Percentiles rank a stretch among this genome's conserved stretches.
Conservation (phyloP, 2,113 vertebrate genomes). For the Pygoscelis antarcticus region DNA sequence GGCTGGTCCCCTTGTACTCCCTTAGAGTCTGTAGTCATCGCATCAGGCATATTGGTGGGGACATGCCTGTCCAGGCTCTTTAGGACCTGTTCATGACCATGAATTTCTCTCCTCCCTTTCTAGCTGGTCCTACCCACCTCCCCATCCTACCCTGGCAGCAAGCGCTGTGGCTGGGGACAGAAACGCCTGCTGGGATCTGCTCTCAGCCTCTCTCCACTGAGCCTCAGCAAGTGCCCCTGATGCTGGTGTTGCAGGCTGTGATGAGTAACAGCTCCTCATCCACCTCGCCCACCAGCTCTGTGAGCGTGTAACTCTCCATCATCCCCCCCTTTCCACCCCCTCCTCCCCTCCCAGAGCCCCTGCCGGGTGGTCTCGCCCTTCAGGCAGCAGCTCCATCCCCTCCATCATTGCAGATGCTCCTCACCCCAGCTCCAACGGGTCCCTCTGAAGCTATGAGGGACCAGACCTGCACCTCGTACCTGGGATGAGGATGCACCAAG, state of each 20-base stretch:
- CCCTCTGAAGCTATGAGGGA: background rate
- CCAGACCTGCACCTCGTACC: rapidly evolving
- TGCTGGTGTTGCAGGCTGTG: background rate
- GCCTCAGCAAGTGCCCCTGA: background rate
- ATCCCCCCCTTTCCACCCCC: too few species aligned
- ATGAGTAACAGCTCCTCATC: background rate
- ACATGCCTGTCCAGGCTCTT: background rate
- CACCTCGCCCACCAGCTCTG: background rate
- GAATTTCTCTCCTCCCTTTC: background rate
- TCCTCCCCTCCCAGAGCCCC: background rate
- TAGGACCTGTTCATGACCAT: background rate
- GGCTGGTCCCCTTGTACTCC: background rate
- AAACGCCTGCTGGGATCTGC: background rate
- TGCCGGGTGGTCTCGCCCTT: rapidly evolving
- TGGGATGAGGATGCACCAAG: background rate
- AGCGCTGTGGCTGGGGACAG: background rate
- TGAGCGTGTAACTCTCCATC: background rate
- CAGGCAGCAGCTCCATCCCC: background rate
- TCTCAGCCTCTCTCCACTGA: background rate
- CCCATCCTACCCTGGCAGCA: background rate
- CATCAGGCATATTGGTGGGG: background rate
- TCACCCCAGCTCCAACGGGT: rapidly evolving
- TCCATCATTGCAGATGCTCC: background rate
- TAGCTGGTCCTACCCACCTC: background rate
- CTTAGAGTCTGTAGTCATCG: background rate